Evolutionary conservation across 2,888 invertebrate genomes (phyloP), one percentile per base, ranked within the genome.

Genomic region (Amphipyra berbera): DNA sequence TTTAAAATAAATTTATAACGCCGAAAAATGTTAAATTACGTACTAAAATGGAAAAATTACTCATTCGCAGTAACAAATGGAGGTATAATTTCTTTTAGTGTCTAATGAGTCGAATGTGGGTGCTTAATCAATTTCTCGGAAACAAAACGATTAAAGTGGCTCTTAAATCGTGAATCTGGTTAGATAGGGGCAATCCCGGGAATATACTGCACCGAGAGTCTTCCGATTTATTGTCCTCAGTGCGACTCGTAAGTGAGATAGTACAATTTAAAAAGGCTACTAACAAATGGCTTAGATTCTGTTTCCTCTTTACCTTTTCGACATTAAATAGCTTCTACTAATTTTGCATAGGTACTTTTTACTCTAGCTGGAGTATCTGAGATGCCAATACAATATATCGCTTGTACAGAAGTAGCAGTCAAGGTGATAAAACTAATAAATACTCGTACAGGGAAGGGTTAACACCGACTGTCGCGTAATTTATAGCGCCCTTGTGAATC

Each of bases 111-210:
- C 73, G 75, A 82, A 82, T 81, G 79, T 74, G 78, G 78, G 83
- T 81, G 76, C 84, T 89, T 86, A 86, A 89, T 90, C 89, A 90
- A 89, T 87, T 86, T 83, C 81, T 82, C 77, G 83, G 82, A 85
- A 87, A 88, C 82, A 86, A 87, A 88, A 88, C 89, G 89, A 88
- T 90, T 88, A 86, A 89, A 90, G 79, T 84, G 86, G 84, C 83
- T 84, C 85, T 87, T 90, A 88, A 90, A 90, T 88, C 87, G 87
- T 86, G 89, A 86, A 88, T 88, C 88, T 89, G 90, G 90, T 90
- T 90, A 91, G 91, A 91, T 91, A 89, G 88, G 81, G 82, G 84
- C 88, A 84, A 88, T 90, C 87, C 86, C 83, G 83, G 90, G 89
- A 87, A 91, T 86, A 82, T 90, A 91, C 86, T 86, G 86, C 85